Base-by-base conservation (phyloP, 2,113 vertebrate species). In the Hippocampus mohnikei region DNA sequence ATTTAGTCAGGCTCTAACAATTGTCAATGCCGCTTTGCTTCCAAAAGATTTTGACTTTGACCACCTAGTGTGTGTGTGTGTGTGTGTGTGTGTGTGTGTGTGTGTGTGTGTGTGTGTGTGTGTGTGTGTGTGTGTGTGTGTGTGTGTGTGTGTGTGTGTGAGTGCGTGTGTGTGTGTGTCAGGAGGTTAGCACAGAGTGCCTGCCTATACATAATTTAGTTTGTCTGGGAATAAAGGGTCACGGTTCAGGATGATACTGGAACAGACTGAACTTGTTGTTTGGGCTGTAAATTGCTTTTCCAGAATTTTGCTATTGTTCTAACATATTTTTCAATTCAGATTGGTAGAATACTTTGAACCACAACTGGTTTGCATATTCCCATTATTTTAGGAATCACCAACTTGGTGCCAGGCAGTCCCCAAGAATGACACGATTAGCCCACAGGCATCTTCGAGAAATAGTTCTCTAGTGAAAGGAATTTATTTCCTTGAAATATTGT, bases 191-290 rank as follows among this genome's bases (percentile, higher is more conserved):
- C 79, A 84, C 77, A 80, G 82, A 83, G 75, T 76, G 67, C 71
- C n/a, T n/a, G n/a, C n/a, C 66, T 73, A 67, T 89, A 85, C 88
- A 88, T 90, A 83, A 89, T 90, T 87, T 74, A 89, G 75, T 75
- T 71, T 79, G 87, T 91, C 85, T 75, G 61, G 66, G 67, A 84
- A 78, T 68, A 63, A 79, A 71, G 67, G 82, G 83, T 89, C 83
- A 81, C 8, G 66, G 71, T 78, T 81, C 72, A 76, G 74, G 69
- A 68, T 73, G 85, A 72, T 62, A 71, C 63, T 76, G 72, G 63
- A 61, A 70, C 37, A 78, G 61, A 75, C n/a, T 77, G 61, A 60
- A 65, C 75, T 29, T 63, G 15, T 66, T 73, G 42, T 27, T 29
- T 65, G 61, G 67, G 50, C 44, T 70, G 50, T 16, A 9, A 62